Evolutionary conservation across 1,140 invertebrate species (phyloP).

Genomic region (Achroia grisella): DNA sequence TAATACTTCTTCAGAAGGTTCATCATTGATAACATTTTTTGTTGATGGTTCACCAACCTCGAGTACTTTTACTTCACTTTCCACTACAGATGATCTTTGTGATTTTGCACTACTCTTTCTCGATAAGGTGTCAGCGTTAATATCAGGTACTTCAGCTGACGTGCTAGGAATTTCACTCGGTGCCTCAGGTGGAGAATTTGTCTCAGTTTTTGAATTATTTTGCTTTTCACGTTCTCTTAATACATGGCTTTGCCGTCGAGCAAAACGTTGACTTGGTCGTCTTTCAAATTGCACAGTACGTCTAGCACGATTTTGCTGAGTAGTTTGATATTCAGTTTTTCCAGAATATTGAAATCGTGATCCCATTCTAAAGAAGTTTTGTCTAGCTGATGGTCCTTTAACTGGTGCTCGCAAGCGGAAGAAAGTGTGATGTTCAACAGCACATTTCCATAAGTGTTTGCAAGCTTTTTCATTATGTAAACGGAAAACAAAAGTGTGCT

Average conservation of each 20-base stretch:
- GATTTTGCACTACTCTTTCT: constrained; percentile 69
- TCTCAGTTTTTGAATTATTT: constrained; percentile 59
- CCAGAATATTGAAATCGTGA: constrained; percentile 96
- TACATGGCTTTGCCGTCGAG: constrained; percentile 89
- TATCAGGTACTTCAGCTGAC: constrained; percentile 49
- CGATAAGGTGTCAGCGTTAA: constrained; percentile 53
- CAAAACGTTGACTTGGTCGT: constrained; percentile 96
- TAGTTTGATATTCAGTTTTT: constrained; percentile 97
- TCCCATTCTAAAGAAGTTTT: constrained; percentile 98
- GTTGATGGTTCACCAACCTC: constrained; percentile 43
- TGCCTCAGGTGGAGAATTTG: constrained; percentile 34
- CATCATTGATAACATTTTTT: constrained; percentile 54
- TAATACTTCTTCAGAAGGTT: constrained; percentile 40
- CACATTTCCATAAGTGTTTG: constrained; percentile 99
- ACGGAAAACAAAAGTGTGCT: constrained; percentile 93
- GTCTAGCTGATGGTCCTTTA: constrained; percentile 89
- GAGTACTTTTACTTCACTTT: constrained; percentile 56
- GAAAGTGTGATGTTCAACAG: constrained; percentile 99
- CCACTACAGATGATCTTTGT: constrained; percentile 61
- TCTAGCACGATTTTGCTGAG: constrained; percentile 88
- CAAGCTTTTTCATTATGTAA: constrained; percentile 97
- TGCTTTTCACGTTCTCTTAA: constrained; percentile 83
- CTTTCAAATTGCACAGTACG: constrained; percentile 96
- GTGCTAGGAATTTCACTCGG: constrained; percentile 48
- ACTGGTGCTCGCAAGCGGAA: constrained; percentile 94